Conservation (phyloP, 2,797 vertebrate species). For the Poeciliopsis paucimaculata region DNA sequence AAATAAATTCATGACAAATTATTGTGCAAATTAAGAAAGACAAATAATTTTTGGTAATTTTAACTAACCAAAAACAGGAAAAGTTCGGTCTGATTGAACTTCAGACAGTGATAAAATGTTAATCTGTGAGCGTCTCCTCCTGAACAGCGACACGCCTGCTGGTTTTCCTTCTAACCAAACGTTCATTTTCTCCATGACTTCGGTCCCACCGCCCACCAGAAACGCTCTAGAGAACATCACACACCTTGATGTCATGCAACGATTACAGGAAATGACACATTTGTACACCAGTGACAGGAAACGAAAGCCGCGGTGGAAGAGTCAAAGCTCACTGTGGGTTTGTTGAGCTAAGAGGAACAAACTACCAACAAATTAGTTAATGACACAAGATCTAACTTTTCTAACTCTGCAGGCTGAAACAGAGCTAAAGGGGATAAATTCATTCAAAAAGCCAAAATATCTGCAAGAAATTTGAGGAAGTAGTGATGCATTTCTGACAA, state of each 20-base stretch:
- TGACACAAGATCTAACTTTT: background rate
- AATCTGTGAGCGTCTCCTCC: background rate
- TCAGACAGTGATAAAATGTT: background rate
- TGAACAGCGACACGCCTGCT: background rate
- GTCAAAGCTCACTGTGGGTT: conserved; percentile 19
- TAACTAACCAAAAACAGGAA: too few species aligned
- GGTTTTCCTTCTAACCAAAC: background rate
- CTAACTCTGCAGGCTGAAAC: too few species aligned
- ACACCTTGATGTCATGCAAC: conserved; percentile 21
- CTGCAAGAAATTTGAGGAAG: background rate
- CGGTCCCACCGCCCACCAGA: background rate
- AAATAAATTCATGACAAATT: too few species aligned
- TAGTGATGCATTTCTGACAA: background rate
- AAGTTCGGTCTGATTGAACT: background rate
- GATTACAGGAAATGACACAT: conserved; percentile 78
- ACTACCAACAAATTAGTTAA: too few species aligned
- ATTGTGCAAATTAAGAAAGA: too few species aligned
- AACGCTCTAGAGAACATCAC: background rate
- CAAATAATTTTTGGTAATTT: too few species aligned
- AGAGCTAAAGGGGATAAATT: too few species aligned
- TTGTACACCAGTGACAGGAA: conserved; percentile 75
- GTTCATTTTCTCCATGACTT: background rate
- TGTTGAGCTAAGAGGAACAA: conserved; percentile 6
- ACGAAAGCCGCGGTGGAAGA: conserved; percentile 65
- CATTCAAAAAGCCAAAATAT: background rate